Percentiles rank a stretch among this genome's conserved stretches.
phyloP scores from a whole-genome alignment of 2,113 vertebrate species.

The Colistium nudipinnis region DNA sequence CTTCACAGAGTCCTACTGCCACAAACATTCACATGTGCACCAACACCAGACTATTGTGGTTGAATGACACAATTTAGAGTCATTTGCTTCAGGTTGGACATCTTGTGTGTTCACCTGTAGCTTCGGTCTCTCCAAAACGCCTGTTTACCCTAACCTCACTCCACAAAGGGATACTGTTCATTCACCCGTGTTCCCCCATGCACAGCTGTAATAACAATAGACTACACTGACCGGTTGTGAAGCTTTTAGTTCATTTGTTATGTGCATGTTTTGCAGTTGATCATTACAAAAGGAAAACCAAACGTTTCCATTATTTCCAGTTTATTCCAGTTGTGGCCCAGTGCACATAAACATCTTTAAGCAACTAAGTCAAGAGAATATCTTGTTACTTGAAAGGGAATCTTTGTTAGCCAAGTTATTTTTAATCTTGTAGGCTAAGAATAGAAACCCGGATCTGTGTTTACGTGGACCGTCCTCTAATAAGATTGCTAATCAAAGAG shows the following conservation, averaged over 20 bases:
- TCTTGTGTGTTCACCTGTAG: neutral
- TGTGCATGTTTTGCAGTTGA: neutral
- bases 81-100: neutral
- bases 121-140: neutral
- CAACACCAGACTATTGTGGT: neutral
- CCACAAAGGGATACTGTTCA: neutral
- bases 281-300: neutral
- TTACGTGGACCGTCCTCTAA: neutral
- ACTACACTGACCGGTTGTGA: neutral
- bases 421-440: conserved; percentile 7
- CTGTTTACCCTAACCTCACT: neutral
- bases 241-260: neutral
- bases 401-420: neutral
- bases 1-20: neutral
- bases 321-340: neutral
- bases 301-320: neutral
- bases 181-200: neutral
- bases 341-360: neutral
- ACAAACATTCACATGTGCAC: neutral
- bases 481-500: conserved; percentile 14
- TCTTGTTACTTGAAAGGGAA: neutral
- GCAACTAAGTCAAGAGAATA: neutral
- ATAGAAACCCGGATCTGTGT: neutral
- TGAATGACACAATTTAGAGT: neutral
- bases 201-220: too few species aligned